Evolutionary conservation across 2,888 invertebrate genomes (phyloP).

Genomic region (Drosophila limbata): DNA sequence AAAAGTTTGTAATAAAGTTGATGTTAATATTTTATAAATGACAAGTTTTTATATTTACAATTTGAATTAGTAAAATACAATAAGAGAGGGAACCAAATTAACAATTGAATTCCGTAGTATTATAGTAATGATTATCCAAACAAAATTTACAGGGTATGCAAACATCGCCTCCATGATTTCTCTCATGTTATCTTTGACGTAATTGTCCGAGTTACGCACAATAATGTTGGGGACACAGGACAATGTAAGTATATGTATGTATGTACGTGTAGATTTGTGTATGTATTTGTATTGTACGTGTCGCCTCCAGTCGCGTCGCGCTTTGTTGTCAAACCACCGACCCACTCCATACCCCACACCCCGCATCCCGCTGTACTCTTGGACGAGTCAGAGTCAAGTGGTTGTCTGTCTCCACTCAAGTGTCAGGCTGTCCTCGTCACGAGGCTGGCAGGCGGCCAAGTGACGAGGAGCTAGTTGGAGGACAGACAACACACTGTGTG

Average conservation of each 20-base stretch:
- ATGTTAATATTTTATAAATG: too few species aligned
- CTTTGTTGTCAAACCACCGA: constrained; percentile 36
- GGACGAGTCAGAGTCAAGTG: constrained; percentile 70
- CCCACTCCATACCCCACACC: neutral
- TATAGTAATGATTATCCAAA: too few species aligned
- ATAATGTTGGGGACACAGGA: constrained; percentile 52
- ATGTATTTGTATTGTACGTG: constrained; percentile 9
- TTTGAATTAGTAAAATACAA: too few species aligned
- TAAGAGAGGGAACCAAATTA: too few species aligned
- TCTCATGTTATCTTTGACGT: constrained; percentile 40
- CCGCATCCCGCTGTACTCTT: neutral
- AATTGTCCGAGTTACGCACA: constrained; percentile 74
- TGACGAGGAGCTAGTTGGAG: constrained; percentile 48
- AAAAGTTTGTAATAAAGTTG: too few species aligned
- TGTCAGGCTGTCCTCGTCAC: constrained; percentile 62
- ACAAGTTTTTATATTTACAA: too few species aligned
- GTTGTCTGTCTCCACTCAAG: constrained; percentile 77
- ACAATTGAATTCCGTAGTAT: too few species aligned
- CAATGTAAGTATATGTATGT: constrained; percentile 1
- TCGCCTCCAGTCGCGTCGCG: constrained; percentile 29
- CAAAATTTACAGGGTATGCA: neutral
- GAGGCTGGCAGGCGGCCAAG: constrained; percentile 58
- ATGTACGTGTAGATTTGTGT: neutral
- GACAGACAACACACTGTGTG: constrained; percentile 53
- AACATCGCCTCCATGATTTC: neutral